Percentiles rank a stretch among this genome's conserved stretches.
phyloP scores from a whole-genome alignment of 2,888 invertebrate genomes.

The Melinaea marsaeus region DNA sequence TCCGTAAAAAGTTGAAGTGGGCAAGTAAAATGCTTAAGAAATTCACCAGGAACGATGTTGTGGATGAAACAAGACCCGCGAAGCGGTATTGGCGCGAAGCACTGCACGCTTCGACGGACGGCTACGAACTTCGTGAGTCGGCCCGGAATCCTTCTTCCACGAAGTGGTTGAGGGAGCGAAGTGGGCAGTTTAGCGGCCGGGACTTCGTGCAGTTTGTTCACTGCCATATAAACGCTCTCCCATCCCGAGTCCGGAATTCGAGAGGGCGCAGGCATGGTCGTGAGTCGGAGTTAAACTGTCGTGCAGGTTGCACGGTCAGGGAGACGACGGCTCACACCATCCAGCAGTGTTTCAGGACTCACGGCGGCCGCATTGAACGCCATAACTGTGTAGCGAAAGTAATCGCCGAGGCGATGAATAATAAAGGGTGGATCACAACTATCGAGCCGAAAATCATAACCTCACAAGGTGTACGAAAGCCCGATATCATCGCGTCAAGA shows the following conservation, averaged over 20 bases:
- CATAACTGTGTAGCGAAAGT: conserved; percentile 40
- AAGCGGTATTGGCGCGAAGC: conserved; percentile 11
- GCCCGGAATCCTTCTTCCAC: conserved; percentile 21
- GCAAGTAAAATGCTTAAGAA: conserved; percentile 19
- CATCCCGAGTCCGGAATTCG: conserved; percentile 37
- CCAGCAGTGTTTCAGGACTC: conserved; percentile 38
- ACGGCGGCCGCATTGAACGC: conserved; percentile 43
- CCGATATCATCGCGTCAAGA: conserved; percentile 39
- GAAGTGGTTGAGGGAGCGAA: conserved; percentile 28
- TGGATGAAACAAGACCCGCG: background rate
- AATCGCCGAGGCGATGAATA: conserved; percentile 32
- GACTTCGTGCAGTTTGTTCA: conserved; percentile 43
- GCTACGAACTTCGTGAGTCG: conserved; percentile 12
- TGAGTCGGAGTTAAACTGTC: conserved; percentile 36
- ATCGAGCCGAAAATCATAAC: no score
- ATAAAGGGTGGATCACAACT: conserved; percentile 37
- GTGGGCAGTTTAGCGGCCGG: conserved; percentile 30
- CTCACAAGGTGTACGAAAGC: conserved; percentile 38
- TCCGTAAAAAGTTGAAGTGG: conserved; percentile 29
- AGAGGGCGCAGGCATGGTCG: conserved; percentile 6
- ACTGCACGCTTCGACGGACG: conserved; percentile 9
- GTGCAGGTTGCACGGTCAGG: conserved; percentile 38
- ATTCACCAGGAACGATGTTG: conserved; percentile 10
- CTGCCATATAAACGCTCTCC: conserved; percentile 42
- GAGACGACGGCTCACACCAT: conserved; percentile 43